Base-by-base conservation (phyloP, 2,113 vertebrate genomes). In the Sceloporus undulatus region DNA sequence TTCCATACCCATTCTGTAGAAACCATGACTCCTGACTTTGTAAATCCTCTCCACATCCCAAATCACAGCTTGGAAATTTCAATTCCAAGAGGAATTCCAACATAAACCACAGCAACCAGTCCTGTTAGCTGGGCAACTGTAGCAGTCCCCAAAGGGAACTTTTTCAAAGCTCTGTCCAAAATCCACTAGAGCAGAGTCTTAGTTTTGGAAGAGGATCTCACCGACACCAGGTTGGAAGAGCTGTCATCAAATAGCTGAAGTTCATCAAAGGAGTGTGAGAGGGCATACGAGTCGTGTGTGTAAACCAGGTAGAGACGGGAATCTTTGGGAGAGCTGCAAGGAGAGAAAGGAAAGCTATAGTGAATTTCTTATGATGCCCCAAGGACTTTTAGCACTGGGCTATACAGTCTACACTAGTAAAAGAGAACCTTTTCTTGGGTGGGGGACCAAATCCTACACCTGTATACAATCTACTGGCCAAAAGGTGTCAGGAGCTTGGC, bases 211-310 rank as follows among this genome's bases (percentile, higher is more conserved):
- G 40, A 73, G 18, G 9, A 1, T 9, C 4, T 95, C 95, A 99
- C 98, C 82, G 98, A 97, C 85, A 99, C 98, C 19, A 98, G 96
- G 84, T 98, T 98, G 0, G 97, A 95, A 75, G 97, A 96, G 86
- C 96, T 96, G 18, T 98, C 98, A 4, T 99, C 98, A 0, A 98
- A 95, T 40, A 98, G 95, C 81, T 98, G 98, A 80, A 99, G 97
- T 78, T 98, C 98, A 56, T 98, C 97, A 25, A 98, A 97, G 29
- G 98, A 98, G 90, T 96, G 98, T 27, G 98, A 98, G 27, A 98
- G 97, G 0, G 97, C 98, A 0, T 96, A 96, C 0, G 98, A 97
- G 92, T 98, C 97, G 0, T 97, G 98, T 0, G 98, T 97, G 84
- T 98, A 98, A 29, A 98, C 97, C 2, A 99, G 95, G 89, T 97